phyloP scores from a whole-genome alignment of 2,113 vertebrate species.

The Platichthys stellatus region DNA sequence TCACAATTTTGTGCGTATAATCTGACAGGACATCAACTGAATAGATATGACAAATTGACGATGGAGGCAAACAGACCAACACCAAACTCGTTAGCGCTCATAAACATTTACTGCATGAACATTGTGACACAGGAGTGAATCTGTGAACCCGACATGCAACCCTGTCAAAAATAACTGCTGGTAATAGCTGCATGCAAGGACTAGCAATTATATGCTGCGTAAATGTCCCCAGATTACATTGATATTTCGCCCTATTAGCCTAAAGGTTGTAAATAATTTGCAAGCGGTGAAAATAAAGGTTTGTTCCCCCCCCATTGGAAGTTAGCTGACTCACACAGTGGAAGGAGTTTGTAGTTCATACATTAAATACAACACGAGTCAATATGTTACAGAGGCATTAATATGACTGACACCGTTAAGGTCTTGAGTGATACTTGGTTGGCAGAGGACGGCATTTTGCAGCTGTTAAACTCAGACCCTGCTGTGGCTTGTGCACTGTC shows the following conservation, averaged over 20 bases:
- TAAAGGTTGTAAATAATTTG: background rate
- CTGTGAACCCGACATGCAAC: background rate
- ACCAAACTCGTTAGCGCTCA: background rate
- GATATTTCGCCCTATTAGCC: background rate
- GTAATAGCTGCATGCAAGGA: conserved; percentile 27
- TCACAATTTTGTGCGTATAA: conserved; percentile 21
- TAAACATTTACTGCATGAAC: background rate
- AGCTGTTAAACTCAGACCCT: conserved; percentile 12
- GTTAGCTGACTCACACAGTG: background rate
- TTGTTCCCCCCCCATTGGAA: background rate
- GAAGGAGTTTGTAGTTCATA: background rate
- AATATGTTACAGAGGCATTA: background rate
- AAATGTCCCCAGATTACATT: background rate
- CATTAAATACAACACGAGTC: conserved; percentile 13
- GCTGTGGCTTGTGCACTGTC: background rate
- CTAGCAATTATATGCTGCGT: background rate
- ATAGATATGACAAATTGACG: conserved; percentile 18
- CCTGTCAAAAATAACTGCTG: background rate
- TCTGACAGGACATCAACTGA: conserved; percentile 18
- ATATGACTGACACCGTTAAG: background rate
- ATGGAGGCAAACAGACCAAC: conserved; percentile 7
- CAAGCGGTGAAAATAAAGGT: background rate
- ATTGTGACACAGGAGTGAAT: background rate
- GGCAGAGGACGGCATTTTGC: conserved; percentile 32
- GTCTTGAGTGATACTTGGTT: background rate